These are phyloP conservation scores for Diabrotica balteata DNA, from an alignment of 2,888 invertebrate species.

Conservation along the genomic window DNA sequence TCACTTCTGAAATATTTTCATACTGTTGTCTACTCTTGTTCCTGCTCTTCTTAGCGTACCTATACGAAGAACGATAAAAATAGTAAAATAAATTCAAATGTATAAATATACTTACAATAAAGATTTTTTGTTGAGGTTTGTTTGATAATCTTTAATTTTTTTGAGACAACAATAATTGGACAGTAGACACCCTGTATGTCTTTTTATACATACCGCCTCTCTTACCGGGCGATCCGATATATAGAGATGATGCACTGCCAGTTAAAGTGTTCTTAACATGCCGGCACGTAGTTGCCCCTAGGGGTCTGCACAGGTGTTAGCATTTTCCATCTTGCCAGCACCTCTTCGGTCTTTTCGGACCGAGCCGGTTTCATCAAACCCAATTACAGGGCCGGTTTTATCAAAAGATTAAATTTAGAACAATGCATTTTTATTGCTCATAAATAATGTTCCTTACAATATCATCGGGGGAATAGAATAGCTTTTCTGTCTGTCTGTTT, in stretches of 20 bases:
- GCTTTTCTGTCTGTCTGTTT: constrained; percentile 17
- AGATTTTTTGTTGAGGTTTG: too few species aligned
- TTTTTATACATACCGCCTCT: constrained; percentile 32
- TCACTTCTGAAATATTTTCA: too few species aligned
- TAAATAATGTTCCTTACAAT: constrained; percentile 49
- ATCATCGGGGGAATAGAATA: constrained; percentile 35
- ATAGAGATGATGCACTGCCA: constrained; percentile 36
- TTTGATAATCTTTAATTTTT: too few species aligned
- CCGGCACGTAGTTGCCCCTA: constrained; percentile 54
- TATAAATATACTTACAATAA: too few species aligned
- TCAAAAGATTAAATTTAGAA: constrained; percentile 61
- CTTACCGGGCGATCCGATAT: constrained; percentile 17
- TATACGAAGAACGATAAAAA: too few species aligned
- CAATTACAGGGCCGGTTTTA: constrained; percentile 60
- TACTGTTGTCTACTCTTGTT: too few species aligned
- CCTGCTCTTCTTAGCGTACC: too few species aligned
- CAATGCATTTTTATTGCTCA: constrained; percentile 57
- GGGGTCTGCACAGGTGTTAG: constrained; percentile 58
- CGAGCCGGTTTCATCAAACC: constrained; percentile 57
- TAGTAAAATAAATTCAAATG: too few species aligned
- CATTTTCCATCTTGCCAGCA: constrained; percentile 51
- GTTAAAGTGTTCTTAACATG: constrained; percentile 49
- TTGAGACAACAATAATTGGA: too few species aligned
- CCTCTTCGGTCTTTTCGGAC: constrained; percentile 22
- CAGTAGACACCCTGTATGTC: constrained; percentile 34